Conservation (phyloP, 2,888 invertebrate genomes). For the Diaperis boleti region DNA sequence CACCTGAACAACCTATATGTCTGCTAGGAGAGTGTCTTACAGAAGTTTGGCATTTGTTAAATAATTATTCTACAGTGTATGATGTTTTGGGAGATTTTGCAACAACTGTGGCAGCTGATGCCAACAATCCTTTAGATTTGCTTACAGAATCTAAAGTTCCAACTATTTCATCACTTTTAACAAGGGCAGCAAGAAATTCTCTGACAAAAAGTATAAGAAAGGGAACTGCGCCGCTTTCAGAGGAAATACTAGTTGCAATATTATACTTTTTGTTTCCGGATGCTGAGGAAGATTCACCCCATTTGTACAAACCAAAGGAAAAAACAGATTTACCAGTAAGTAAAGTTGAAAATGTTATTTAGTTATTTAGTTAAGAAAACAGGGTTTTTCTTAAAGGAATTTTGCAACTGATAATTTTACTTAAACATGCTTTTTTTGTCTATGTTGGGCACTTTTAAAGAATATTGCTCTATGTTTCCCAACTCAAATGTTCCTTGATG, state of each 20-base stretch:
- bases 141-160: constrained; percentile 84
- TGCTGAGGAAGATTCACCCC: constrained; percentile 76
- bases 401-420: no score
- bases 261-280: constrained; percentile 91
- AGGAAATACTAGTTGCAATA: constrained; percentile 80
- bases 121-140: constrained; percentile 74
- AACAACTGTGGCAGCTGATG: constrained; percentile 55
- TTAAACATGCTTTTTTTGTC: no score
- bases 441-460: no score
- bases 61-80: constrained; percentile 66
- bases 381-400: no score
- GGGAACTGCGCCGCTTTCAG: constrained; percentile 82
- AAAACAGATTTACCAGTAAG: neutral
- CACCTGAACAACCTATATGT: constrained; percentile 78
- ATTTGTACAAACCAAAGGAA: constrained; percentile 56
- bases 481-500: no score
- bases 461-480: no score
- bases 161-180: constrained; percentile 72
- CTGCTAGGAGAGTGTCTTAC: constrained; percentile 81
- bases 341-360: no score
- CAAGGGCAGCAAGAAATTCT: constrained; percentile 69
- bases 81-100: constrained; percentile 72
- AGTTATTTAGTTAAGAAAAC: neutral
- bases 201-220: constrained; percentile 62
- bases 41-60: constrained; percentile 78